A percentile compares a stretch with the other conserved stretches of the same genome.
Conservation (phyloP, 2,888 invertebrate genomes). For the Ganaspis brasiliensis region DNA sequence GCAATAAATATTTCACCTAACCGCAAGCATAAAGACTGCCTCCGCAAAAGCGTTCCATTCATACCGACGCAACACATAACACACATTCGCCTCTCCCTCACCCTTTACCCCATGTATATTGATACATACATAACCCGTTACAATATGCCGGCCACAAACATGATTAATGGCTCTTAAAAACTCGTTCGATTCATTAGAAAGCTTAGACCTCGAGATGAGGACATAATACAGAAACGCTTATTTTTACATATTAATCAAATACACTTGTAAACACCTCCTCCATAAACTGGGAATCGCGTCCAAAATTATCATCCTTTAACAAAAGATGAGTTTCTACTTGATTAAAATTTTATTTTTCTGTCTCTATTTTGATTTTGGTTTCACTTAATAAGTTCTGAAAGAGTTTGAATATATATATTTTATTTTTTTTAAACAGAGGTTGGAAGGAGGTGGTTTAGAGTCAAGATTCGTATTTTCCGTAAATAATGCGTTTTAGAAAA, state of each 20-base stretch:
- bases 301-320: not conserved
- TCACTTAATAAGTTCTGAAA: too few species aligned
- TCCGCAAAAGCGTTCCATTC: conserved; percentile 75
- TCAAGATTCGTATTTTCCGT: not conserved
- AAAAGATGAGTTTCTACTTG: not conserved
- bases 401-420: too few species aligned
- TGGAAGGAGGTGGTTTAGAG: not conserved
- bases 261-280: conserved; percentile 23
- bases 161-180: conserved; percentile 77
- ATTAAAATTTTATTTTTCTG: too few species aligned
- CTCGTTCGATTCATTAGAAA: conserved; percentile 38
- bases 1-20: conserved; percentile 76
- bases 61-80: conserved; percentile 66
- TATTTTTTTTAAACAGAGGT: not conserved
- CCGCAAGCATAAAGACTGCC: conserved; percentile 70
- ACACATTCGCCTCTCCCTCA: conserved; percentile 59
- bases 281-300: not conserved
- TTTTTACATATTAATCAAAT: not conserved
- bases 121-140: conserved; percentile 60
- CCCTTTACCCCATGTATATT: conserved; percentile 57
- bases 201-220: conserved; percentile 41
- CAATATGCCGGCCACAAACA: conserved; percentile 53
- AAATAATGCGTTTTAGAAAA: conserved; percentile 43
- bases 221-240: conserved; percentile 10
- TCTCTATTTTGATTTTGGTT: too few species aligned